Evolutionary conservation across 2,888 invertebrate species (phyloP).

Genomic region (Lithophane leautieri): DNA sequence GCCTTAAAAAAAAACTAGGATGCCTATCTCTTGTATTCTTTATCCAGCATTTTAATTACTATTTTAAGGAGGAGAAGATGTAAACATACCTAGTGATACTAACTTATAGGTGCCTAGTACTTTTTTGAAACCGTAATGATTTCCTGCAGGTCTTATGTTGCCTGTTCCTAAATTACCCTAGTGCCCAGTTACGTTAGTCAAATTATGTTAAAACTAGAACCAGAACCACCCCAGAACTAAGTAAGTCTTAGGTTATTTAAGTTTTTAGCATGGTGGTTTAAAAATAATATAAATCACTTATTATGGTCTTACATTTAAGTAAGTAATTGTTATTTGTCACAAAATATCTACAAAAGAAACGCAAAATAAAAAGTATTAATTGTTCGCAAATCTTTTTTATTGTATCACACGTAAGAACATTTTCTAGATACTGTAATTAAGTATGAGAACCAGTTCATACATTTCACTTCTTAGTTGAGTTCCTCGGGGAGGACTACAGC

Average conservation of each 20-base stretch:
- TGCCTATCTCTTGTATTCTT: neutral
- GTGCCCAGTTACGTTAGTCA: no score
- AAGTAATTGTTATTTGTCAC: neutral
- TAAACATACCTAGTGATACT: no score
- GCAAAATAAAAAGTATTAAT: slow-evolving; percentile 1
- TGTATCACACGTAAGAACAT: slow-evolving; percentile 39
- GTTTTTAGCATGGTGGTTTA: no score
- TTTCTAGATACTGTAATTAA: slow-evolving; percentile 24
- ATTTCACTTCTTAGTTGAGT: slow-evolving; percentile 64
- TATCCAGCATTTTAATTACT: neutral
- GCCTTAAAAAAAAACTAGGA: neutral
- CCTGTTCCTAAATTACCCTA: no score
- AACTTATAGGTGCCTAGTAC: no score
- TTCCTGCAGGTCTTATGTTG: no score
- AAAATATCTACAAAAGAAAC: neutral
- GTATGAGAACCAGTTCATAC: slow-evolving; percentile 11
- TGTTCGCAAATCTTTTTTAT: slow-evolving; percentile 34
- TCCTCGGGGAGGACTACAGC: slow-evolving; percentile 66
- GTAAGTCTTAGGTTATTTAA: no score
- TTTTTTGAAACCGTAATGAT: no score
- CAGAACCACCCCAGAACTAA: no score
- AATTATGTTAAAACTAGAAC: no score
- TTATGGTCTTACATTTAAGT: neutral
- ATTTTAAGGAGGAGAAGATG: neutral
- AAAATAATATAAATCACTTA: neutral